These are phyloP conservation scores for Platynereis dumerilii DNA, from an alignment of 2,888 invertebrate genomes.

Conservation along the genomic window DNA sequence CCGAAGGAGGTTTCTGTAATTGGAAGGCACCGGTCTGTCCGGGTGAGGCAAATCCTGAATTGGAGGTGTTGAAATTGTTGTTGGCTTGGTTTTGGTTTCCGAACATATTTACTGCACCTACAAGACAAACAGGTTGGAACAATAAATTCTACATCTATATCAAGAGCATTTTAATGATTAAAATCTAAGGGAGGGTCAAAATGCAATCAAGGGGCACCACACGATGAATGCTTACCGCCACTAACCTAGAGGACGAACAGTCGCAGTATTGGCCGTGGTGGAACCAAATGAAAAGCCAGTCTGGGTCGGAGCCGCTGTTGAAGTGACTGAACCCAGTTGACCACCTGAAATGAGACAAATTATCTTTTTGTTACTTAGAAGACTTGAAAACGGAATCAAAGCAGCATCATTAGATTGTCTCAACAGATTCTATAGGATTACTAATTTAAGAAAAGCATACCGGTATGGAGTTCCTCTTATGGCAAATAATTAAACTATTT, in stretches of 20 bases:
- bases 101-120: constrained; percentile 16
- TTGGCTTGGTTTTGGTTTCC: constrained; percentile 35
- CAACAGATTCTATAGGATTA: too few relatives aligned
- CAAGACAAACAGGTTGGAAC: neutral
- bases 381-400: too few relatives aligned
- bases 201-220: too few relatives aligned
- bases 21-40: constrained; percentile 46
- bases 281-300: constrained; percentile 24
- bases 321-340: constrained; percentile 27
- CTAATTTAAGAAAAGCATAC: too few relatives aligned
- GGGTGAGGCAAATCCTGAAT: constrained; percentile 27
- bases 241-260: constrained; percentile 46
- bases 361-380: neutral
- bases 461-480: too few relatives aligned
- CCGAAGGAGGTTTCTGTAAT: constrained; percentile 59
- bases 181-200: too few relatives aligned
- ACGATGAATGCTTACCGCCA: constrained; percentile 40
- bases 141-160: too few relatives aligned
- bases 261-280: constrained; percentile 39
- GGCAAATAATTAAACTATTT: too few relatives aligned
- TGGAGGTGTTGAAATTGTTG: constrained; percentile 28
- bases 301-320: constrained; percentile 17
- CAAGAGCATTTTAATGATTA: too few relatives aligned
- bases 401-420: too few relatives aligned
- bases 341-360: neutral